Base-by-base conservation (phyloP, 2,888 invertebrate species). In the Zygogramma bicolorata region DNA sequence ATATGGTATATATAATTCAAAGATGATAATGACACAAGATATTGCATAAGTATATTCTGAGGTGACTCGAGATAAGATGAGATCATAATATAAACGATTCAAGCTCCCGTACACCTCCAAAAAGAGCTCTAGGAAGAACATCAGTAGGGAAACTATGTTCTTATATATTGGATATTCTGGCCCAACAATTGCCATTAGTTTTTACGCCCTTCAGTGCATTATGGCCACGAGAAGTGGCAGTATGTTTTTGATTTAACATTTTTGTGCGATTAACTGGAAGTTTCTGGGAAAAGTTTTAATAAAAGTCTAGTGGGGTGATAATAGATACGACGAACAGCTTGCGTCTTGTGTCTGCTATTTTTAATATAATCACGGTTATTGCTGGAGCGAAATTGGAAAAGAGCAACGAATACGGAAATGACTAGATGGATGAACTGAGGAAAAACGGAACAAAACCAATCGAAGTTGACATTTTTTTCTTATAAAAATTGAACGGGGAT, bases 171-270 rank as follows among this genome's bases (percentile, higher is more conserved):
- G 70, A 70, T 65, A 69, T 69, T 66, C 71, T 58, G 66, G 66
- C 71, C 60, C 71, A 67, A 60, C 70, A 70, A 75, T 75, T 60
- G 65, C 71, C 71, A 71, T 75, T 75, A 73, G 63, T 73, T 75
- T 75, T 73, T 71, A 75, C 71, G 60, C 40, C 53, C 68, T 58
- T 66, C 57, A 62, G 65, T 63, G 67, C 59, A 71, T 63, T 73
- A 75, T 65, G 42, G 69, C 57, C 60, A 63, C 69, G 62, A 60
- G 65, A 66, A 63, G 49, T 53, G 69, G 65, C 73, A 65, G 68
- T 75, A 73, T 67, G 69, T 53, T 71, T 68, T 61, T 71, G 71
- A 71, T 75, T 67, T 73, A 73, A 38, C 42, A 63, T 65, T 75
- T 72, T 75, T 46, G 70, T 71, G 67, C 46, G 58, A 66, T 63